phyloP scores from a whole-genome alignment of 1,140 invertebrate genomes.

The Lethocerus indicus region DNA sequence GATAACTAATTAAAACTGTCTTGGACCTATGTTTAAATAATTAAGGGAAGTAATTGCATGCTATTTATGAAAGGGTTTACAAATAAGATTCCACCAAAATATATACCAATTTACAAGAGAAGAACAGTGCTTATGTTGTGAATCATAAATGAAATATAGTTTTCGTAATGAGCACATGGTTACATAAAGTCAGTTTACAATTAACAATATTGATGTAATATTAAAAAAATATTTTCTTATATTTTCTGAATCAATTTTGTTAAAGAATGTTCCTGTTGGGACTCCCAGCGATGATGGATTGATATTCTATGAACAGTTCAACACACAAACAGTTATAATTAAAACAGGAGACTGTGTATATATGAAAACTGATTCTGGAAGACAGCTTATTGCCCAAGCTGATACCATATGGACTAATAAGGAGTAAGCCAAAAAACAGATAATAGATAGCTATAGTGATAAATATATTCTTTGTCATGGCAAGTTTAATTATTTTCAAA shows the following conservation, averaged over 20 bases:
- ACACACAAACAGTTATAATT: constrained; percentile 61
- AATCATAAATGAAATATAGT: too few relatives aligned
- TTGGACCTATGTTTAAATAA: too few relatives aligned
- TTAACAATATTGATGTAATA: too few relatives aligned
- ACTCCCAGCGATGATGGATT: constrained; percentile 51
- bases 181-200: too few relatives aligned
- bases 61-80: too few relatives aligned
- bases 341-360: constrained; percentile 91
- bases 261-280: constrained; percentile 53
- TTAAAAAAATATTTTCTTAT: not conserved
- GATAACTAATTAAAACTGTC: too few relatives aligned
- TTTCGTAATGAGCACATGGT: too few relatives aligned
- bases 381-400: constrained; percentile 81
- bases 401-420: constrained; percentile 85
- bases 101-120: too few relatives aligned
- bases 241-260: constrained; percentile 9
- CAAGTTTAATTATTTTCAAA: too few relatives aligned
- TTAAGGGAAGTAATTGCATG: too few relatives aligned
- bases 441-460: not conserved
- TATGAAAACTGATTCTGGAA: constrained; percentile 47
- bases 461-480: not conserved
- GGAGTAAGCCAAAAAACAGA: constrained; percentile 37
- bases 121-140: too few relatives aligned
- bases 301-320: constrained; percentile 85
- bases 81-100: too few relatives aligned